Evolutionary conservation across 2,113 vertebrate genomes (phyloP), one percentile per base, ranked within the genome.

Genomic region (Zeus faber): DNA sequence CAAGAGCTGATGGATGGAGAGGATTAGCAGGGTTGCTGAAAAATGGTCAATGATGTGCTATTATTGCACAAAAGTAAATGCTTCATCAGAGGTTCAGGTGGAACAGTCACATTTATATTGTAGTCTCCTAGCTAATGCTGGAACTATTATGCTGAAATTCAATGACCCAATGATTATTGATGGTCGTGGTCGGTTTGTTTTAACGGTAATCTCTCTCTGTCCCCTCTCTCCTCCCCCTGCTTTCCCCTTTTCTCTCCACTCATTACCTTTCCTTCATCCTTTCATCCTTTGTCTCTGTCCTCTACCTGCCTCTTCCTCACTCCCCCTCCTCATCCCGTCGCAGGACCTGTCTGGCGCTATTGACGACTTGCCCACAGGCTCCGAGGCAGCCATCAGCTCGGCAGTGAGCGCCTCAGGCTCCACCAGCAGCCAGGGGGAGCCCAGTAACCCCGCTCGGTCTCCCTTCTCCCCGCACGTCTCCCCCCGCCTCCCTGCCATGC

Each of bases 301-400:
- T 7, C 16, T 1, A n/a, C 9, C n/a, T 11, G 6, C 11, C 26
- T 6, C 13, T 3, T 10, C 7, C 26, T 5, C 4, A n/a, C 33
- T 8, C 33, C 9, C 10, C 49, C 25, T 4, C 2, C 5, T 31
- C 29, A 10, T 6, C 20, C 24, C 16, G 23, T 26, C 46, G 8
- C 79, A 97, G 95, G 95, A 97, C 73, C 85, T 97, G 49, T 96
- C 95, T 35, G 94, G 94, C 77, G 95, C 95, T 72, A 96, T 97
- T 37, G 95, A 97, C 0, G 95, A 97, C 79, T 87, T 97, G 58
- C 95, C 94, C 60, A 97, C 92, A 1, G 94, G 95, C 79, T 94
- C 94, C 0, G 95, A 97, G 83, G 94, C 92, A 2, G 89, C 90
- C 1, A 65, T 94, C 76, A 97, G 92, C 84, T 96, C 93, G 17